Percentiles rank a stretch among this genome's conserved stretches.
Conservation (phyloP, 2,797 vertebrate species). For the Phaenicophaeus curvirostris region DNA sequence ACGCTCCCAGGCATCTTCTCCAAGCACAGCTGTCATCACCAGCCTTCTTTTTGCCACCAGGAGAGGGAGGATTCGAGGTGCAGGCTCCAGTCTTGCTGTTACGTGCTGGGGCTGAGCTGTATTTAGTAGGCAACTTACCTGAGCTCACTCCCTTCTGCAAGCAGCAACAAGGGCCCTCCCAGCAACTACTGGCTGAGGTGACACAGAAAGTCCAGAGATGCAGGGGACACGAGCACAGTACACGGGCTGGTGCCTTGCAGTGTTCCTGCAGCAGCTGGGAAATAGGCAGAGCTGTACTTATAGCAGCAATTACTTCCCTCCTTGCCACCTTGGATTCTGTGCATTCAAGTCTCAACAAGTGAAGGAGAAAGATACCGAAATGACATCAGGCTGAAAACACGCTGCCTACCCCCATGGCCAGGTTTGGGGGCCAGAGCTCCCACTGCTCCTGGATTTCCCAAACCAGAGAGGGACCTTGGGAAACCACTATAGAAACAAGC, state of each 20-base stretch:
- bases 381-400: background rate
- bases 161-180: background rate
- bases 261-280: background rate
- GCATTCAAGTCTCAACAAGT: background rate
- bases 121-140: background rate
- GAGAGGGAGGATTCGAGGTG: background rate
- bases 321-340: rapidly evolving
- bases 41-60: background rate
- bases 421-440: background rate
- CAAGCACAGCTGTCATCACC: background rate
- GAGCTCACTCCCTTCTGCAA: background rate
- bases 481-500: background rate
- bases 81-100: background rate
- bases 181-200: background rate
- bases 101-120: background rate
- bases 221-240: background rate
- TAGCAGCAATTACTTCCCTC: background rate
- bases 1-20: background rate
- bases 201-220: background rate
- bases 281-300: background rate
- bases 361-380: background rate
- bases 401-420: background rate
- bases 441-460: background rate
- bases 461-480: background rate
- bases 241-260: background rate